A percentile compares a stretch with the other conserved stretches of the same genome.
Conservation (phyloP, 2,888 invertebrate genomes). For the Itoplectis maculator region DNA sequence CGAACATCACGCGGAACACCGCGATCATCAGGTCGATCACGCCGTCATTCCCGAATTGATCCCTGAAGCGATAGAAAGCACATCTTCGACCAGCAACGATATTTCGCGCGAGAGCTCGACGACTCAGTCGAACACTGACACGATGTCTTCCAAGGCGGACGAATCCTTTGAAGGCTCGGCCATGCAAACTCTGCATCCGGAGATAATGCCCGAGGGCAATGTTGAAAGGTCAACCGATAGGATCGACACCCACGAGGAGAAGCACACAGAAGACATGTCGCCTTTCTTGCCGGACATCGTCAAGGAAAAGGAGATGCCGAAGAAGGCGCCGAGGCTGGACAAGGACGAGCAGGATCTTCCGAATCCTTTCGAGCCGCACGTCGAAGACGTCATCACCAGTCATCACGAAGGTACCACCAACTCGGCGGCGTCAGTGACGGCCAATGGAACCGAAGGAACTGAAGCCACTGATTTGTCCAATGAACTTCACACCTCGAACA, state of each 20-base stretch:
- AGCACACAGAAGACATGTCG: constrained; percentile 87
- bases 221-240: constrained; percentile 67
- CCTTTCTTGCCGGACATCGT: constrained; percentile 89
- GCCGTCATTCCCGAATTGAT: constrained; percentile 76
- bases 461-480: constrained; percentile 65
- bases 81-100: constrained; percentile 17
- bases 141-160: not conserved
- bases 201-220: constrained; percentile 67
- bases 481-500: constrained; percentile 63
- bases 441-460: constrained; percentile 55
- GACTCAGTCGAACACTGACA: constrained; percentile 17
- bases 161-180: constrained; percentile 69
- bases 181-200: constrained; percentile 68
- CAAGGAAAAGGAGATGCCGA: constrained; percentile 82
- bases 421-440: constrained; percentile 9
- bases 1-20: constrained; percentile 42
- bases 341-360: constrained; percentile 85
- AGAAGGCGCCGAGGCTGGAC: constrained; percentile 85
- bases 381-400: constrained; percentile 76
- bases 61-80: constrained; percentile 70
- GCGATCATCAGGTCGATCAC: constrained; percentile 70
- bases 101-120: constrained; percentile 33
- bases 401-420: constrained; percentile 58
- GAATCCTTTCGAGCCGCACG: constrained; percentile 84
- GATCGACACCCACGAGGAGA: constrained; percentile 72